These are phyloP conservation scores for Isoperla grammatica DNA, from an alignment of 2,888 invertebrate genomes.

Conservation along the genomic window DNA sequence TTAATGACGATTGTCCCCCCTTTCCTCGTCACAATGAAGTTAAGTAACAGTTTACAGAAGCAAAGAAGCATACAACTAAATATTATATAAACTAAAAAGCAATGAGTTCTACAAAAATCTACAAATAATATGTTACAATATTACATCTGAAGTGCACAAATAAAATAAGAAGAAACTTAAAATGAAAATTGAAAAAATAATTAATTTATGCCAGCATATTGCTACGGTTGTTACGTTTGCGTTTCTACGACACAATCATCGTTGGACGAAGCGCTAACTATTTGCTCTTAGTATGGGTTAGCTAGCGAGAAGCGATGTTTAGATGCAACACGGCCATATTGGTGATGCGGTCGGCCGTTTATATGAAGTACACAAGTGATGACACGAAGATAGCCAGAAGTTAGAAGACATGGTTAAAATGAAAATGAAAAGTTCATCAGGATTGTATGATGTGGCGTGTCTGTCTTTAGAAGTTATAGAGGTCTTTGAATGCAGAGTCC, in stretches of 20 bases:
- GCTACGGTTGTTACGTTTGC: constrained; percentile 23
- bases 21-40: constrained; percentile 18
- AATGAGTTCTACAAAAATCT: constrained; percentile 27
- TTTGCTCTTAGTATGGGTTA: constrained; percentile 5
- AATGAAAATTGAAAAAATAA: constrained; percentile 30
- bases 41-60: constrained; percentile 24
- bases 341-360: constrained; percentile 24
- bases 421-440: constrained; percentile 23
- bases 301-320: constrained; percentile 9
- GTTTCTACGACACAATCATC: constrained; percentile 19
- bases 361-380: constrained; percentile 32
- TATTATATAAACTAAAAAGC: constrained; percentile 25
- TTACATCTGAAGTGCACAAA: constrained; percentile 20
- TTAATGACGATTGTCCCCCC: constrained; percentile 4
- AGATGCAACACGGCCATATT: constrained; percentile 19
- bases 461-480: constrained; percentile 53
- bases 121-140: constrained; percentile 30
- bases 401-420: constrained; percentile 17
- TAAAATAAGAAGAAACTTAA: constrained; percentile 20
- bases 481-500: constrained; percentile 97
- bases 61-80: constrained; percentile 26
- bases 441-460: constrained; percentile 17
- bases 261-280: constrained; percentile 2
- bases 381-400: constrained; percentile 30
- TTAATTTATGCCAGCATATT: constrained; percentile 24